Conservation (phyloP, 2,888 invertebrate species). For the Drosophila rubida region DNA sequence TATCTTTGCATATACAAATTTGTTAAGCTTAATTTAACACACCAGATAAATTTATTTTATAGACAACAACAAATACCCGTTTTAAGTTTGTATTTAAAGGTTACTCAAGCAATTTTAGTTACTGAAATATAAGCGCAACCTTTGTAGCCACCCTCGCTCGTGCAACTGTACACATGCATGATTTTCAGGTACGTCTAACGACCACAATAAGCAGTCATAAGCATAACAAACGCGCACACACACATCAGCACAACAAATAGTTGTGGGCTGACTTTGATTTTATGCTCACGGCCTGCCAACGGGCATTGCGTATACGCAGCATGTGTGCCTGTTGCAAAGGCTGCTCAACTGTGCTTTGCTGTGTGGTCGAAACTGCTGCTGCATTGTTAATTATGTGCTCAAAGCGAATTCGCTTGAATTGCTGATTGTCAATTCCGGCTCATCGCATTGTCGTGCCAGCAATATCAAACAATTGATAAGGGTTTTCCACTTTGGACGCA, state of each 20-base stretch:
- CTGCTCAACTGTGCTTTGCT: no score
- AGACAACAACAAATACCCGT: no score
- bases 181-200: constrained; percentile 40
- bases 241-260: constrained; percentile 8
- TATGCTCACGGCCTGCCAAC: constrained; percentile 30
- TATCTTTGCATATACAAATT: not conserved
- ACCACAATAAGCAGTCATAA: constrained; percentile 58
- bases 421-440: constrained; percentile 46
- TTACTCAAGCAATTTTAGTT: not conserved
- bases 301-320: constrained; percentile 48
- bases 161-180: constrained; percentile 7
- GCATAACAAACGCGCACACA: constrained; percentile 48
- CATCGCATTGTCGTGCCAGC: constrained; percentile 23
- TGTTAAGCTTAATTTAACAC: not conserved
- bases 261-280: constrained; percentile 28
- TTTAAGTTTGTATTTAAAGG: no score
- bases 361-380: constrained; percentile 19
- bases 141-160: constrained; percentile 21
- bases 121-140: not conserved
- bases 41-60: not conserved
- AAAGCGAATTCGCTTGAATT: constrained; percentile 28
- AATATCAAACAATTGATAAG: constrained; percentile 41
- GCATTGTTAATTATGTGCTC: constrained; percentile 65
- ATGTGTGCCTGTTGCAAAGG: not conserved
- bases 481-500: constrained; percentile 31